Evolutionary conservation across 2,113 vertebrate genomes (phyloP).

Genomic region (Dinomys branickii): DNA sequence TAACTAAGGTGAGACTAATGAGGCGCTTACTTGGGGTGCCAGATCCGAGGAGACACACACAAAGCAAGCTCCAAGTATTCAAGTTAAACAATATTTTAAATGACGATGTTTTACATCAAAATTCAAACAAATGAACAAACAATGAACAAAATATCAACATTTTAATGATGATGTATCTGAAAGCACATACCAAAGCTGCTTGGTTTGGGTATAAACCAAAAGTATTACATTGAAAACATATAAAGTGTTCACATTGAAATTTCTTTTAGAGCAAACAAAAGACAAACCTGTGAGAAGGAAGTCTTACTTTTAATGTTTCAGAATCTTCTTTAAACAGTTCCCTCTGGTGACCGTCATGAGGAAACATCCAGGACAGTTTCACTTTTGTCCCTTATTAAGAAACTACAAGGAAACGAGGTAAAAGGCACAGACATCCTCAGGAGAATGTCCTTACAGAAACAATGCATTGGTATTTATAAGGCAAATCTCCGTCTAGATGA

Average conservation of each 20-base stretch:
- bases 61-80: not conserved
- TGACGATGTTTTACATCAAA: conserved; percentile 31
- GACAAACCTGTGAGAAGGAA: not conserved
- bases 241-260: too few species aligned
- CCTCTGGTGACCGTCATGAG: not conserved
- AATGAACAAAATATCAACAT: not conserved
- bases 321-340: not conserved
- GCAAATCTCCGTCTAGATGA: conserved; percentile 23
- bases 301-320: not conserved
- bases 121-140: not conserved
- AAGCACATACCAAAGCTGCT: not conserved
- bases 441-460: conserved; percentile 17
- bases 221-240: too few species aligned
- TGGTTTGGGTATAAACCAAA: not conserved
- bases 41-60: not conserved
- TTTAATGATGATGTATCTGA: not conserved
- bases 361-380: conserved; percentile 2
- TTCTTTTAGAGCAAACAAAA: not conserved
- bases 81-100: not conserved
- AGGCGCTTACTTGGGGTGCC: not conserved
- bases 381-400: not conserved
- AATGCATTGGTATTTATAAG: not conserved
- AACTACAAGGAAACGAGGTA: not conserved
- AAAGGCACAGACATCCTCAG: not conserved
- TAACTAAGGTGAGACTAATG: not conserved